Evolutionary conservation across 2,888 invertebrate genomes (phyloP).

Genomic region (Aproaerema taeniolella): DNA sequence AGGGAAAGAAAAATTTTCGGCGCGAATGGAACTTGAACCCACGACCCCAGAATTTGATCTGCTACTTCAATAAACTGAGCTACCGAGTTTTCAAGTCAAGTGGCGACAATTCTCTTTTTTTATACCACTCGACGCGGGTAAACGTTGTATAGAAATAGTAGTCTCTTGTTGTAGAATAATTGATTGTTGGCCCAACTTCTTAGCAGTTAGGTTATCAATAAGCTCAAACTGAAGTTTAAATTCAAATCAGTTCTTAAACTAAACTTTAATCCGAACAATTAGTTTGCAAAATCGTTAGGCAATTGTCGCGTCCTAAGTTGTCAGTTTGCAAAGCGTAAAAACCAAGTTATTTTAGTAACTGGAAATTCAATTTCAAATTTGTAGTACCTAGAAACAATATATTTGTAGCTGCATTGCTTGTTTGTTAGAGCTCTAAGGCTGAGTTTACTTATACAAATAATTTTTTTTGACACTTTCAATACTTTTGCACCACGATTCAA

Average conservation of each 20-base stretch:
- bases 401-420: neutral
- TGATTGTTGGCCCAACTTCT: neutral
- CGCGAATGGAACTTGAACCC: no score
- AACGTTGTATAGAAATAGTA: neutral
- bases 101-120: no score
- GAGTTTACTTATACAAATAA: neutral
- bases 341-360: conserved; percentile 23
- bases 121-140: no score
- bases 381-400: neutral
- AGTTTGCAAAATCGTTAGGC: conserved; percentile 62
- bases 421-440: neutral
- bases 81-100: no score
- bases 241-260: conserved; percentile 38
- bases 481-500: neutral
- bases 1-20: no score
- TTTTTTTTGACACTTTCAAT: neutral
- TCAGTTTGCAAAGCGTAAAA: conserved; percentile 22
- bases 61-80: no score
- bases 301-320: conserved; percentile 64
- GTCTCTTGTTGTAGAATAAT: neutral
- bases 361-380: conserved; percentile 21
- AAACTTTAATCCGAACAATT: conserved; percentile 65
- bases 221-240: conserved; percentile 30
- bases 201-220: conserved; percentile 5
- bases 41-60: no score